Conservation (phyloP, 2,888 invertebrate genomes). For the Eledone cirrhosa region DNA sequence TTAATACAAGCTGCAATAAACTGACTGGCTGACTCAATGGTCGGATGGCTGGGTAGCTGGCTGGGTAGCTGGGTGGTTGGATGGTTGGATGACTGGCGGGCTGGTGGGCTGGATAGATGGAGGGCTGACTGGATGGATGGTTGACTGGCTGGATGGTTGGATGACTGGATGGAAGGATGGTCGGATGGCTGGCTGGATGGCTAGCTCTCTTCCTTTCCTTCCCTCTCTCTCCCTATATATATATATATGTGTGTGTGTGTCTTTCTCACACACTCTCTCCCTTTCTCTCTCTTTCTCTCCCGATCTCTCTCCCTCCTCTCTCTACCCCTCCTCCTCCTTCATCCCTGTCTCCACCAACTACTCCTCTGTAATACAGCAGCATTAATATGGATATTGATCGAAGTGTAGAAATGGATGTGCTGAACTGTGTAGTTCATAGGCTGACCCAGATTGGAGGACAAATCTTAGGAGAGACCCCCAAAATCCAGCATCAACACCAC, state of each 20-base stretch:
- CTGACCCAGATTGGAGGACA: conserved; percentile 23
- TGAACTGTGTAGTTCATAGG: conserved; percentile 24
- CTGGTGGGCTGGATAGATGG: too few species aligned
- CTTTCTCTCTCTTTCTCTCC: not conserved
- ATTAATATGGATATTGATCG: conserved; percentile 18
- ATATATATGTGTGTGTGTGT: too few species aligned
- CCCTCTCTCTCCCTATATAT: too few species aligned
- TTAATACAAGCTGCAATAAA: conserved; percentile 5
- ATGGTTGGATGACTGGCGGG: too few species aligned
- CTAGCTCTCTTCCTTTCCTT: not conserved
- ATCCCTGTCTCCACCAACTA: not conserved
- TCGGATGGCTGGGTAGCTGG: too few species aligned
- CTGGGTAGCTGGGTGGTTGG: too few species aligned
- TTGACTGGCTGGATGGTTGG: too few species aligned
- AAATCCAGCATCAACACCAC: not conserved
- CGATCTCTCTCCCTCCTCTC: not conserved
- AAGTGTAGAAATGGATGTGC: conserved; percentile 17
- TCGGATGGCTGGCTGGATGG: not conserved
- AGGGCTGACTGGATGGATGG: too few species aligned
- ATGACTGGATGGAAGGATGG: too few species aligned
- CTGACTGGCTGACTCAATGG: not conserved
- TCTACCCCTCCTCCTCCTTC: not conserved
- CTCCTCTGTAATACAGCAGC: not conserved
- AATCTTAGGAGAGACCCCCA: conserved; percentile 11
- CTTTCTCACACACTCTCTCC: not conserved